phyloP scores from a whole-genome alignment of 1,140 invertebrate species.

The Drosophila albomicans region DNA sequence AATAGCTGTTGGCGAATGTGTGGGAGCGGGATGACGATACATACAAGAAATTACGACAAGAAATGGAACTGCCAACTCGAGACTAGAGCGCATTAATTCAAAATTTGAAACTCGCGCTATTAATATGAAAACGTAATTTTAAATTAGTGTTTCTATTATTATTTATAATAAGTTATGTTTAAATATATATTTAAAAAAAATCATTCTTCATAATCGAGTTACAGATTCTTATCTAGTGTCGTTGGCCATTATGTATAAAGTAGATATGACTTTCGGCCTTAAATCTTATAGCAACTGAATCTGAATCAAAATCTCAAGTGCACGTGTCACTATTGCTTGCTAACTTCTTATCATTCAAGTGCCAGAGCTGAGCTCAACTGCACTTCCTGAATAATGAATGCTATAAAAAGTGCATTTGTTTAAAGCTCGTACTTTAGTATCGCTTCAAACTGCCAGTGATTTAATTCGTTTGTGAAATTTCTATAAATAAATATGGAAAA shows the following conservation, averaged over 20 bases:
- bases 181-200: no score
- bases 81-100: conserved; percentile 19
- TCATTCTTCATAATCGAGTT: no score
- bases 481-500: conserved; percentile 12
- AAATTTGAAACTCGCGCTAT: background rate
- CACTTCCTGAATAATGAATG: conserved; percentile 34
- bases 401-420: conserved; percentile 37
- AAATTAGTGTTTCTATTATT: no score
- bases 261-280: background rate
- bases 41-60: background rate
- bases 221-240: no score
- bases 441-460: background rate
- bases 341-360: conserved; percentile 27
- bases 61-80: conserved; percentile 28
- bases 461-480: background rate
- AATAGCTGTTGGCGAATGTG: conserved; percentile 27
- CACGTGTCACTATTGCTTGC: conserved; percentile 12
- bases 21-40: conserved; percentile 19
- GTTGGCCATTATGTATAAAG: no score
- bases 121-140: no score
- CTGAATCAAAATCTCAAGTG: conserved; percentile 19
- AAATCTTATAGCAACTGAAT: background rate
- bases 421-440: conserved; percentile 27
- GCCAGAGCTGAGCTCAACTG: background rate
- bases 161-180: no score